A percentile compares a stretch with the other conserved stretches of the same genome.
phyloP scores from a whole-genome alignment of 2,113 vertebrate genomes.

The Heliornis fulica region DNA sequence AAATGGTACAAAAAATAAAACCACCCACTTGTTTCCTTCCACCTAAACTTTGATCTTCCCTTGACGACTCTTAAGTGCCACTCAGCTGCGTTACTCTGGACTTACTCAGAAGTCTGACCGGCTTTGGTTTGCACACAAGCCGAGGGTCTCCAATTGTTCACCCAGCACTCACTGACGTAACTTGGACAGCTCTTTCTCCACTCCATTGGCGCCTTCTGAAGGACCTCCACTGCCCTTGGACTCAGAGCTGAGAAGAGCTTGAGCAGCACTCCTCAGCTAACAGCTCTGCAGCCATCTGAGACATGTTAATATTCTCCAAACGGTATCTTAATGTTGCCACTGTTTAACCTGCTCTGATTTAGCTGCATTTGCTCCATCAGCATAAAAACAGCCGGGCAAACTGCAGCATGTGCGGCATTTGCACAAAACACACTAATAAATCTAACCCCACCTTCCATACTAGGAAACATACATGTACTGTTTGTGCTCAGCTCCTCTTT shows the following conservation, averaged over 20 bases:
- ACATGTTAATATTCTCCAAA: not conserved
- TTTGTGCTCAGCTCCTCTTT: not conserved
- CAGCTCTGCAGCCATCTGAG: not conserved
- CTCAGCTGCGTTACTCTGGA: not conserved
- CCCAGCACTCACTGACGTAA: not conserved
- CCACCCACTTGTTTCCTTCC: not conserved
- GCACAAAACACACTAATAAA: not conserved
- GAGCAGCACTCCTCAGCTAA: not conserved
- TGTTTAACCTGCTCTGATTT: not conserved
- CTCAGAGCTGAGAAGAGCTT: not conserved
- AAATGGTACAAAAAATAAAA: not conserved
- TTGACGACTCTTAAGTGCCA: not conserved
- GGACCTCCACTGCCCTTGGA: not conserved
- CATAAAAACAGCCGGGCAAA: not conserved
- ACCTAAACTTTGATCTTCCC: not conserved
- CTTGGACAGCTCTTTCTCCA: not conserved
- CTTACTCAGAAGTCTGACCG: not conserved
- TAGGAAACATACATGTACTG: rapidly evolving
- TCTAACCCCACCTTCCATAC: not conserved
- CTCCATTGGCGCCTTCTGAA: not conserved
- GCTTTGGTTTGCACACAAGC: not conserved
- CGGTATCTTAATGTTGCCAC: not conserved
- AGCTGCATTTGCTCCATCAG: not conserved
- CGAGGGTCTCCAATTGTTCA: rapidly evolving
- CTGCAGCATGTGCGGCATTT: not conserved